A percentile compares a stretch with the other conserved stretches of the same genome.
phyloP scores from a whole-genome alignment of 2,797 vertebrate genomes.

The Chrosomus eos region DNA sequence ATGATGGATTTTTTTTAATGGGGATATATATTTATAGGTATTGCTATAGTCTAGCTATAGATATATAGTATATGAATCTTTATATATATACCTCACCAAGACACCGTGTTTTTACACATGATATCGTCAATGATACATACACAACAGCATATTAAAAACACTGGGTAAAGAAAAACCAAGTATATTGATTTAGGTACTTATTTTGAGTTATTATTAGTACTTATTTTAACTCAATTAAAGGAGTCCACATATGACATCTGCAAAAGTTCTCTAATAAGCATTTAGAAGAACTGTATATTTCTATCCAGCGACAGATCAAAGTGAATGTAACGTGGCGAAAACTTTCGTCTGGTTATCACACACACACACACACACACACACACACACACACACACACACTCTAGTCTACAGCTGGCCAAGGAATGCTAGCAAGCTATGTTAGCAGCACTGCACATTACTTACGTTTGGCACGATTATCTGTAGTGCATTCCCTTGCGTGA shows the following conservation, averaged over 20 bases:
- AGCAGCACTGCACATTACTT: slow-evolving; percentile 9
- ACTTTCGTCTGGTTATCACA: neutral
- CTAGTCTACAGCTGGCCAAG: neutral
- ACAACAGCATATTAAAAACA: neutral
- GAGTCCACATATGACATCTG: neutral
- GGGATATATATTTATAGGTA: too few relatives aligned
- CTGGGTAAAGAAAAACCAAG: neutral
- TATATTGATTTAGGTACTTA: neutral
- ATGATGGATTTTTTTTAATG: too few relatives aligned
- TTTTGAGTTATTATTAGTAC: neutral
- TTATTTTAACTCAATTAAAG: neutral
- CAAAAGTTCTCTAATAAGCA: neutral
- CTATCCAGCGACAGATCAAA: neutral
- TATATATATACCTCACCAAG: neutral
- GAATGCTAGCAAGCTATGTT: neutral
- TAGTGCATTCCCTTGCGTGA: neutral
- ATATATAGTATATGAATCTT: too few relatives aligned
- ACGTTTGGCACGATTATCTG: slow-evolving; percentile 24
- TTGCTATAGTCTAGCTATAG: too few relatives aligned
- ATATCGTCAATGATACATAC: neutral
- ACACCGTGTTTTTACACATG: neutral
- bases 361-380: too few relatives aligned
- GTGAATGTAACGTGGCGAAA: slow-evolving; percentile 3
- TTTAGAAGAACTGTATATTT: neutral
- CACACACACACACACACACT: too few relatives aligned